Evolutionary conservation across 2,888 invertebrate genomes (phyloP).

Genomic region (Apodemia mormo): DNA sequence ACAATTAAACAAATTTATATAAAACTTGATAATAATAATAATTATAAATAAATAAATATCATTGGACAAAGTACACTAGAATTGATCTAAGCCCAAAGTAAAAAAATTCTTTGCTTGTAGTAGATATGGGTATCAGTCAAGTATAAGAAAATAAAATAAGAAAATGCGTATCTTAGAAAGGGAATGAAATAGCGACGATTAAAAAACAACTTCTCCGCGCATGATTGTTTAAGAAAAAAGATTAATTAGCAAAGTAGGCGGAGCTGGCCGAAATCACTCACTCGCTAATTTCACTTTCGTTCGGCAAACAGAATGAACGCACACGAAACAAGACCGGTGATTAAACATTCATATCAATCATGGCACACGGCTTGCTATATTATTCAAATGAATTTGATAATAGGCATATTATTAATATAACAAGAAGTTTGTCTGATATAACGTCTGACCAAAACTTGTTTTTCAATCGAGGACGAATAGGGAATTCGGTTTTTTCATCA

Average conservation of each 20-base stretch:
- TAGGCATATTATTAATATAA: background rate
- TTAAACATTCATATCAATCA: constrained; percentile 39
- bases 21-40: no score
- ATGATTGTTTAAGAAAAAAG: constrained; percentile 24
- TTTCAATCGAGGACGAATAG: background rate
- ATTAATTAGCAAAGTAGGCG: constrained; percentile 43
- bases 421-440: background rate
- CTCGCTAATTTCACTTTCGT: constrained; percentile 57
- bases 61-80: no score
- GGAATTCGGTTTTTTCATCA: no score
- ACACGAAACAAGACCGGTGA: constrained; percentile 37
- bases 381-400: background rate
- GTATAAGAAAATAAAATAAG: no score
- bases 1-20: no score
- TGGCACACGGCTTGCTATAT: constrained; percentile 24
- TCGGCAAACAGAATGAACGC: constrained; percentile 40
- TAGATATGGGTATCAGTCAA: no score
- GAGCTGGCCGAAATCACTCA: constrained; percentile 43
- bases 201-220: background rate
- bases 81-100: no score
- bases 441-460: background rate
- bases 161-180: no score
- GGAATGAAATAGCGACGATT: no score
- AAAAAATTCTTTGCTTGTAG: no score
- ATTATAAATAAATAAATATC: no score